Percentiles rank a stretch among this genome's conserved stretches.
phyloP scores from a whole-genome alignment of 1,140 invertebrate species.

The Heliconius hewitsoni region DNA sequence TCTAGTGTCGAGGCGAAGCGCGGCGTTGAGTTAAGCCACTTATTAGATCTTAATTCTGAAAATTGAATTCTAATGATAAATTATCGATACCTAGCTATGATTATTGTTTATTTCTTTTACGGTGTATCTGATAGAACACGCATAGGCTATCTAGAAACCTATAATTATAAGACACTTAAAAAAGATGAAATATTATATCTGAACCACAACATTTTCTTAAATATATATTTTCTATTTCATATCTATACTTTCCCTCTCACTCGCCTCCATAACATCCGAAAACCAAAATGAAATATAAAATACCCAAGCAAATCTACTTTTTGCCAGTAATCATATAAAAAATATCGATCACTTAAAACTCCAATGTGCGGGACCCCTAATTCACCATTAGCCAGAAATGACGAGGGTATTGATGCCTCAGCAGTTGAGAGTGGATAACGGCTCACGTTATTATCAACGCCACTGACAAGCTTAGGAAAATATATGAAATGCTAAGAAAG shows the following conservation, averaged over 20 bases:
- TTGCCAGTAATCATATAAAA: not conserved
- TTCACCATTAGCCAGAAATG: conserved; percentile 28
- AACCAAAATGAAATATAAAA: not conserved
- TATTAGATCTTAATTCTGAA: too few species aligned
- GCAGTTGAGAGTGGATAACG: conserved; percentile 21
- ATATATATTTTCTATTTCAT: not conserved
- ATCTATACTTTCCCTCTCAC: not conserved
- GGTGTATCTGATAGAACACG: too few species aligned
- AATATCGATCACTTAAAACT: conserved; percentile 12
- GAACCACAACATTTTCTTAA: not conserved
- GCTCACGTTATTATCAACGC: conserved; percentile 21
- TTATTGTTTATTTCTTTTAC: too few species aligned
- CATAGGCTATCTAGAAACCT: too few species aligned
- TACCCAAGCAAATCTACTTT: not conserved
- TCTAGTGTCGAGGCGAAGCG: too few species aligned
- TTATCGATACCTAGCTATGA: too few species aligned
- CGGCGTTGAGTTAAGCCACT: too few species aligned
- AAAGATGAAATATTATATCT: not conserved
- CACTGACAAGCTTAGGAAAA: conserved; percentile 24
- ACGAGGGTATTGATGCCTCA: conserved; percentile 25
- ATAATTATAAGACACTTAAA: not conserved
- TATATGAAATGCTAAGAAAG: not conserved
- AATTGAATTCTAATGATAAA: too few species aligned
- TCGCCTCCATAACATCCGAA: not conserved
- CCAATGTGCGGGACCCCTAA: not conserved